A percentile compares a stretch with the other conserved stretches of the same genome.
These are phyloP conservation scores for Xiphophorus maculatus DNA, from an alignment of 2,113 vertebrate genomes.

Conservation along the genomic window DNA sequence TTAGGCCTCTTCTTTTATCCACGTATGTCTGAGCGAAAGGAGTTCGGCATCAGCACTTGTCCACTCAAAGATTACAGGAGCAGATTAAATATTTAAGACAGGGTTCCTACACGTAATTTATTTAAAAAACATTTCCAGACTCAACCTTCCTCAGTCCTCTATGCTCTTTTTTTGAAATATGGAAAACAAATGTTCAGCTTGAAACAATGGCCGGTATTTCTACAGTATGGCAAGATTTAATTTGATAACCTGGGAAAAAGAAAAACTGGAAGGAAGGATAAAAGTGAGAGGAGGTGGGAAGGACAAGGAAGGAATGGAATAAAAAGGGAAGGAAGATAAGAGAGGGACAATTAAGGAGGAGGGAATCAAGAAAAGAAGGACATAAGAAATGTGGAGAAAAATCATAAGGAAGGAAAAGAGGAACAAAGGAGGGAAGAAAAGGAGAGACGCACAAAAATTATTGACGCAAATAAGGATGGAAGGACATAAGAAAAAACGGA, in stretches of 20 bases:
- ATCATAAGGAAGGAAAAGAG: too few species aligned
- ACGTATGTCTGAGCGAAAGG: neutral
- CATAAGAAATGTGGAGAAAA: neutral
- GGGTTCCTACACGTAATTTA: neutral
- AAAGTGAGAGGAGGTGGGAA: neutral
- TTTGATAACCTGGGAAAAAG: neutral
- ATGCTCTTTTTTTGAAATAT: neutral
- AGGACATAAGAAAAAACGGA: too few species aligned
- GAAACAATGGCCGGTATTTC: neutral
- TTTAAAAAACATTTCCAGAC: neutral
- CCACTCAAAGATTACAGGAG: neutral
- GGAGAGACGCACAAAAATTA: neutral
- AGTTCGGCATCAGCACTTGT: neutral
- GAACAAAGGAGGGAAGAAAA: neutral
- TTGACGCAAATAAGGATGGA: too few species aligned
- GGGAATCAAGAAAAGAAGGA: neutral
- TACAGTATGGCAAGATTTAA: neutral
- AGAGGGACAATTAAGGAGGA: neutral
- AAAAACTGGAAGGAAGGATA: neutral
- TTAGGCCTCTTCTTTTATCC: conserved; percentile 16
- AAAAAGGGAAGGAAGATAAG: neutral
- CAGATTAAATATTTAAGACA: neutral
- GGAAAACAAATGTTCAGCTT: neutral
- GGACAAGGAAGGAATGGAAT: neutral
- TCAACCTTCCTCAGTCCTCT: neutral